Base-by-base conservation (phyloP, 2,113 vertebrate genomes). In the Dicaeum eximium region DNA sequence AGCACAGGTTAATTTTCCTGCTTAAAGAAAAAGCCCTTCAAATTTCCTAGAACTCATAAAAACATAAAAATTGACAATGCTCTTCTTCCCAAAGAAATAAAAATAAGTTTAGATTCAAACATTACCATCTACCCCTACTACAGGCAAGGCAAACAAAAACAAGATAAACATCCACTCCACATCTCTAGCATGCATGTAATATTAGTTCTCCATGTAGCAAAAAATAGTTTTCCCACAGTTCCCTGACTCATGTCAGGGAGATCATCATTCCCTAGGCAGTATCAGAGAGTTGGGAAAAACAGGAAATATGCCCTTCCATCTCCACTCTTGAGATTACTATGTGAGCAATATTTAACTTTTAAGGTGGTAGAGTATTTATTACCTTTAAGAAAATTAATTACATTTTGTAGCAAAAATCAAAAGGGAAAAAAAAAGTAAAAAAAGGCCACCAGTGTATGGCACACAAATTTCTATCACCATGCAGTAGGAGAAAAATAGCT, bases 391-490 rank as follows among this genome's bases (percentile, higher is more conserved):
- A 66, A 87, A 50, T 51, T 57, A 33, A 71, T 30, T 56, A 33
- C 7, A 28, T 71, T 74, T 84, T 56, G 4, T 38, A 83, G 15
- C 4, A 5, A 7, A 20, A 35, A 20, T n/a, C n/a, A n/a, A n/a
- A n/a, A n/a, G n/a, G n/a, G n/a, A 31, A 25, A 25, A 28, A 48
- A n/a, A n/a, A 24, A 2, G 7, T 0, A 6, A 65, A 40, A 15
- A 47, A n/a, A 16, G 8, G 5, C 27, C 14, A 62, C 1, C 5
- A 47, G 15, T 42, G 16, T 17, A 61, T 57, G 33, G 60, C 53
- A 89, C 28, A n/a, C 25, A 64, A 25, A 13, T 65, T 87, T 60
- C 35, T 84, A 27, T 42, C 38, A 81, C 27, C 13, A 33, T 15
- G 10, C 6, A 17, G 44, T 9, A 71, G 16, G 22, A 21, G 7